Evolutionary conservation across 2,113 vertebrate genomes (phyloP), one percentile per base, ranked within the genome.

Genomic region (Gadus macrocephalus): DNA sequence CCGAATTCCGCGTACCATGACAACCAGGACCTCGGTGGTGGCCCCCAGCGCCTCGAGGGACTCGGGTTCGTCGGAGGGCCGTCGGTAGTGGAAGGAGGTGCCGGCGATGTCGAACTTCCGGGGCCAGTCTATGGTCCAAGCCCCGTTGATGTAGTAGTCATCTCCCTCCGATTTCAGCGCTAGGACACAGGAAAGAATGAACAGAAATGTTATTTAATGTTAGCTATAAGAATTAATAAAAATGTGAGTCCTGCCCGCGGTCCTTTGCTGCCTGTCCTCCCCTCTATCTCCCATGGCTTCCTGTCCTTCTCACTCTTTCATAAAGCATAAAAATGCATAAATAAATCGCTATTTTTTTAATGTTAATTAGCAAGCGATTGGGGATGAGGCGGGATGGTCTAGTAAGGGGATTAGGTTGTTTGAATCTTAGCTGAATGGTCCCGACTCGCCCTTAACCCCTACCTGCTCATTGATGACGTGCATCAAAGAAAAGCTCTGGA

Each of bases 111-210:
- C 95, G 80, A 99, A 98, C 87, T 98, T 99, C 80, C 96, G 92
- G 75, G 97, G 96, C 97, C 97, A 99, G 89, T 99, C 96, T 75
- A 99, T 98, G 87, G 96, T 99, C 97, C 97, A 99, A 55, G 96
- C 96, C 73, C 97, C 96, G 78, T 98, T 99, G 89, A 99, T 96
- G 87, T 96, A 98, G 87, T 97, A 98, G 88, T 98, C 94, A 78
- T 97, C 95, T 1, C 84, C 93, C 87, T 98, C 95, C 22, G 96
- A 95, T 90, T 98, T 98, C 86, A 99, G 85, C 83, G 96, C 96
- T 98, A 83, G 1, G 16, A 1, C 38, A 74, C 67, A 35, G 79
- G 55, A 78, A 25, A 69, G 22, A 61, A 9, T 58, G 14, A 5
- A 58, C 12, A 58, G 4, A 58, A 15, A 58, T 12, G 53, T 17